Conservation (phyloP, 2,113 vertebrate genomes). For the Murina feae region DNA sequence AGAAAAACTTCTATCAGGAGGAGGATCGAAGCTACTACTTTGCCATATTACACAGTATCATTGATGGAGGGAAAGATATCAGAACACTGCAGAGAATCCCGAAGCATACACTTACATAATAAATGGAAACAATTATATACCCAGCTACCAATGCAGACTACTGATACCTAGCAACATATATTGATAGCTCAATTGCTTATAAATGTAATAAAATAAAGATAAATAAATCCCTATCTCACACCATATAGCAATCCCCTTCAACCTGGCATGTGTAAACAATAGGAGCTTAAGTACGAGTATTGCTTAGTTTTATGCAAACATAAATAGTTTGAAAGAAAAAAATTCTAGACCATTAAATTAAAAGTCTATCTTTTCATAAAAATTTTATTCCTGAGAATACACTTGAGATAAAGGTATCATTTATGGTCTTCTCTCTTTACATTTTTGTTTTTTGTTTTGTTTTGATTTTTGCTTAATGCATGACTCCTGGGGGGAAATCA, state of each 20-base stretch:
- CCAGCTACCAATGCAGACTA: not conserved
- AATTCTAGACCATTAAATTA: not conserved
- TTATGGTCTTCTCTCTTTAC: not conserved
- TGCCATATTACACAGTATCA: not conserved
- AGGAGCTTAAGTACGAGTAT: not conserved
- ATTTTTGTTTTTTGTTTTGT: not conserved
- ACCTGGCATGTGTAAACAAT: not conserved
- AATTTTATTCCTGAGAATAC: not conserved
- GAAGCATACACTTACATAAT: not conserved
- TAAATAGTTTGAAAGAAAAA: not conserved
- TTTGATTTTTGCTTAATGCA: not conserved
- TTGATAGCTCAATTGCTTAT: not conserved
- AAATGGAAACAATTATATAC: not conserved
- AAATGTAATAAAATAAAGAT: not conserved
- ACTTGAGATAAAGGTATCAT: not conserved
- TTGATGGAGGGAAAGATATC: not conserved
- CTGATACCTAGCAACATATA: not conserved
- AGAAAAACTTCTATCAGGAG: not conserved
- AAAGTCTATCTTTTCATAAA: not conserved
- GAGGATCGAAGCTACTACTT: not conserved
- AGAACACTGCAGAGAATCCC: not conserved
- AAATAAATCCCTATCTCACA: not conserved
- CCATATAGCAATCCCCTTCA: not conserved
- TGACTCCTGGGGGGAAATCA: too few species aligned
- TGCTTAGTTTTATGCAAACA: not conserved